Evolutionary conservation across 2,113 vertebrate genomes (phyloP).

Genomic region (Ammodytes dubius): DNA sequence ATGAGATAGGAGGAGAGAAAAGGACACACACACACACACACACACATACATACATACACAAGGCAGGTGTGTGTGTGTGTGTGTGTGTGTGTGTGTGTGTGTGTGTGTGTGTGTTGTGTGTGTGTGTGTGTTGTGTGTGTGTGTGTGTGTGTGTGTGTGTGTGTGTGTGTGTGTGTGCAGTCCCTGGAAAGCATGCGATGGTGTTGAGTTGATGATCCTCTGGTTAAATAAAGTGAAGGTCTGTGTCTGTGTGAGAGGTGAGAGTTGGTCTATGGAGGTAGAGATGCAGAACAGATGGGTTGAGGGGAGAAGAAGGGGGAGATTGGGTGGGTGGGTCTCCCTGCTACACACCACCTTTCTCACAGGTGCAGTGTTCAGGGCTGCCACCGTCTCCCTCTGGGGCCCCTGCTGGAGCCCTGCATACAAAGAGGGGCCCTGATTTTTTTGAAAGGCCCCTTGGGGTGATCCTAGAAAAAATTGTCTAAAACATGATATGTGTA

Average conservation of each 20-base stretch:
- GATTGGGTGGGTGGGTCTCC: constrained; percentile 41
- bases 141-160: constrained; percentile 23
- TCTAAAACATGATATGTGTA: background rate
- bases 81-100: constrained; percentile 21
- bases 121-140: constrained; percentile 22
- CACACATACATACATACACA: too few relatives aligned
- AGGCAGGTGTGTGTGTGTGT: constrained; percentile 41
- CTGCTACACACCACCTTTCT: constrained; percentile 9
- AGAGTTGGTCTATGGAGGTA: constrained; percentile 54
- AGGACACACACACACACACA: constrained; percentile 30
- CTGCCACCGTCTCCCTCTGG: background rate
- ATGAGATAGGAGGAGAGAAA: constrained; percentile 65
- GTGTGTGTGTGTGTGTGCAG: constrained; percentile 22
- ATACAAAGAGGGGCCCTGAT: constrained; percentile 17
- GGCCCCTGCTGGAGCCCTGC: constrained; percentile 2
- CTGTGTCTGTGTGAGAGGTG: constrained; percentile 15
- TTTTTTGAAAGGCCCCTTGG: constrained; percentile 26
- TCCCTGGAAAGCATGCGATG: constrained; percentile 57
- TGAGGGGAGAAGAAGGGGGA: constrained; percentile 40
- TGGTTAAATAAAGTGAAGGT: constrained; percentile 57
- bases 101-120: constrained; percentile 29
- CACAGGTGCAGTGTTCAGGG: constrained; percentile 51
- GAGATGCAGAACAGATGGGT: constrained; percentile 71
- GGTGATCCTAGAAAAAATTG: background rate
- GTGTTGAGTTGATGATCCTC: constrained; percentile 24